These are phyloP conservation scores for Perizoma affinitatum DNA, from an alignment of 2,888 invertebrate genomes.

Conservation along the genomic window DNA sequence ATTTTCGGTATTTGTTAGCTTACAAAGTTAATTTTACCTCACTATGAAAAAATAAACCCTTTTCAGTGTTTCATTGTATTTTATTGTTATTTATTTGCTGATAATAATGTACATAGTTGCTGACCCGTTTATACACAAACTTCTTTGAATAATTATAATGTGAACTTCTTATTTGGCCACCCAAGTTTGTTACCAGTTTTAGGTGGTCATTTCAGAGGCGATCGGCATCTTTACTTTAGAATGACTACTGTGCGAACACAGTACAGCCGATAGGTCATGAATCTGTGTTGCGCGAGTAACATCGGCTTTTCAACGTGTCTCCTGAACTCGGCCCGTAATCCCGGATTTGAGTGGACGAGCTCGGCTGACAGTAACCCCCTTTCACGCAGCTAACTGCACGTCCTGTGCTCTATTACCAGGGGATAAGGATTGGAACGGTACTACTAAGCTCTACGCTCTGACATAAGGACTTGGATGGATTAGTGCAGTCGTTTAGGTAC, in stretches of 20 bases:
- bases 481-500: constrained; percentile 16
- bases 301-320: constrained; percentile 17
- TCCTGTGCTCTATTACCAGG: constrained; percentile 18
- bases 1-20: constrained; percentile 19
- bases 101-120: too few relatives aligned
- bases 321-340: constrained; percentile 23
- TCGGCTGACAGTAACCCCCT: constrained; percentile 22
- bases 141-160: too few relatives aligned
- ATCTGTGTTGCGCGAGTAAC: constrained; percentile 11
- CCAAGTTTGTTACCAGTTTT: too few relatives aligned
- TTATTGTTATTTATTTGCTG: too few relatives aligned
- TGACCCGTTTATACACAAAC: too few relatives aligned
- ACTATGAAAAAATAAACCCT: neutral
- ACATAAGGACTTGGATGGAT: constrained; percentile 24
- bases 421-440: constrained; percentile 16
- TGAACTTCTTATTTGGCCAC: too few relatives aligned
- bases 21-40: constrained; percentile 18
- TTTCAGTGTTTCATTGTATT: neutral
- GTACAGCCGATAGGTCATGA: too few relatives aligned
- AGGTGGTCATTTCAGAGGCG: too few relatives aligned
- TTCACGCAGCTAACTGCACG: constrained; percentile 10
- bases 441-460: constrained; percentile 13
- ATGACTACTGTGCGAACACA: too few relatives aligned
- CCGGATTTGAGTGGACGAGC: constrained; percentile 22
- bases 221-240: too few relatives aligned